Percentiles rank a stretch among this genome's conserved stretches.
phyloP scores from a whole-genome alignment of 1,140 invertebrate species.

The Penaeus vannamei region DNA sequence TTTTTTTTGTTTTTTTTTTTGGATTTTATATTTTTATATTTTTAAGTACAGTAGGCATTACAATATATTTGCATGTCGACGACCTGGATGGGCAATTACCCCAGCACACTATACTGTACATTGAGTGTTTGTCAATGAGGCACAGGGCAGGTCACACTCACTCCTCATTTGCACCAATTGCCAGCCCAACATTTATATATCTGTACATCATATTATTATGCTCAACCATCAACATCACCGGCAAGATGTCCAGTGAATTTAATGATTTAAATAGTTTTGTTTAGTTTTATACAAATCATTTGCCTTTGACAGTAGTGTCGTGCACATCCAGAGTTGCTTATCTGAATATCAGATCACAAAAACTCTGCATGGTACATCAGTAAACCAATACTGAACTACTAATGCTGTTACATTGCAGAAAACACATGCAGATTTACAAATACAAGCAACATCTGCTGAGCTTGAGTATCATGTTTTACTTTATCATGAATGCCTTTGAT shows the following conservation, averaged over 20 bases:
- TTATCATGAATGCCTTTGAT: constrained; percentile 39
- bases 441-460: constrained; percentile 56
- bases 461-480: constrained; percentile 59
- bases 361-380: constrained; percentile 59
- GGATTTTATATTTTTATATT: constrained; percentile 40
- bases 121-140: constrained; percentile 52
- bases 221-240: constrained; percentile 41
- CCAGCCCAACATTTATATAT: constrained; percentile 39
- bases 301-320: constrained; percentile 45
- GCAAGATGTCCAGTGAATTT: background rate
- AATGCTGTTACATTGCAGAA: constrained; percentile 56
- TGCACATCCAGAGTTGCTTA: constrained; percentile 57
- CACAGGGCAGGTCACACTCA: constrained; percentile 47
- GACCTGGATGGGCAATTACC: constrained; percentile 50
- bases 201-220: constrained; percentile 54
- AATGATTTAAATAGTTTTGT: constrained; percentile 26
- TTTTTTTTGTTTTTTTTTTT: constrained; percentile 43
- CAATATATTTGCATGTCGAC: constrained; percentile 57
- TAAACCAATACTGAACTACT: constrained; percentile 63
- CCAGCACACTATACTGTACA: constrained; percentile 42
- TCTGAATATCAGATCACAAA: constrained; percentile 64
- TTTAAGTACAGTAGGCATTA: constrained; percentile 64
- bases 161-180: constrained; percentile 48
- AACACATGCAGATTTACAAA: constrained; percentile 48
- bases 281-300: constrained; percentile 28